phyloP scores from a whole-genome alignment of 2,113 vertebrate species.

The Ceyx melanurus region DNA sequence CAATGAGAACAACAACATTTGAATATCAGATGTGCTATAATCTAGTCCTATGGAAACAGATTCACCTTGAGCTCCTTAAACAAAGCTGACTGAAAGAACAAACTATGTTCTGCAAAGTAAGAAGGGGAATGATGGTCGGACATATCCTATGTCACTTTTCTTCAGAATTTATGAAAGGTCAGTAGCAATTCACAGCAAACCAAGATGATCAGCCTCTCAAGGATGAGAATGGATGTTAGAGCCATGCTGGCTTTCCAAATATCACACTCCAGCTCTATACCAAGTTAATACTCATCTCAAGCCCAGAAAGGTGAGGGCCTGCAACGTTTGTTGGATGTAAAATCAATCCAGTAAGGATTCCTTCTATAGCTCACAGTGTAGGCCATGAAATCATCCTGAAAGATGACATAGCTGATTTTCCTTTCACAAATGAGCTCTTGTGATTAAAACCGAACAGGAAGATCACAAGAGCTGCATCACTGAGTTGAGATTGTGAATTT shows the following conservation, averaged over 20 bases:
- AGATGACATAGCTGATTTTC: not conserved
- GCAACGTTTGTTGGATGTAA: not conserved
- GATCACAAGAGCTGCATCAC: not conserved
- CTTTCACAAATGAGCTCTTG: not conserved
- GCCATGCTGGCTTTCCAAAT: not conserved
- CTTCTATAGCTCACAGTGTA: not conserved
- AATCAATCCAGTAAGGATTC: not conserved
- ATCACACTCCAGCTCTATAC: not conserved
- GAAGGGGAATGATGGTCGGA: not conserved
- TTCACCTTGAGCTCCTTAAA: not conserved
- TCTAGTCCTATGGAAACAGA: not conserved
- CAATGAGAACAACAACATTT: accelerated
- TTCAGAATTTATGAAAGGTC: not conserved
- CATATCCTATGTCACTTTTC: not conserved
- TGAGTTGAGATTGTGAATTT: not conserved
- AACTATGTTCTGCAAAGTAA: not conserved
- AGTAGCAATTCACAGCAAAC: not conserved
- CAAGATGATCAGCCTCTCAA: not conserved
- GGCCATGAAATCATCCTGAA: not conserved
- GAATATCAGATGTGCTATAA: not conserved
- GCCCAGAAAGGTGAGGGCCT: not conserved
- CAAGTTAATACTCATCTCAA: not conserved
- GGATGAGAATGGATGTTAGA: not conserved
- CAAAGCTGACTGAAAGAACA: not conserved
- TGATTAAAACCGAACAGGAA: not conserved